phyloP scores from a whole-genome alignment of 2,888 invertebrate species.

The Ophion obscuratus region DNA sequence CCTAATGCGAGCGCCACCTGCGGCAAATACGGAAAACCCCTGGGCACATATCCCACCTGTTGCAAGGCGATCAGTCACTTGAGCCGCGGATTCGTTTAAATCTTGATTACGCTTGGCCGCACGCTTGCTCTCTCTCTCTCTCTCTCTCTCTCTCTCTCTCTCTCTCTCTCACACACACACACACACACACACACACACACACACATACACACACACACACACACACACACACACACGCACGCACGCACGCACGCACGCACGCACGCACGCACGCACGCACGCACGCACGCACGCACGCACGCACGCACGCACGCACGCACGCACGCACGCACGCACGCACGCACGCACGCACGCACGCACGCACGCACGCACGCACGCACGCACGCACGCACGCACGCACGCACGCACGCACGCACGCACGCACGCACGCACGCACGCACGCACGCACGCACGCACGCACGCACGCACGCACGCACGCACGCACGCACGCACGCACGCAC shows the following conservation, averaged over 20 bases:
- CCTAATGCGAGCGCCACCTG: slow-evolving; percentile 51
- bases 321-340: slow-evolving; percentile 9
- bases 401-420: neutral
- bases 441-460: neutral
- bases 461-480: slow-evolving; percentile 16
- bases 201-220: neutral
- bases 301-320: neutral
- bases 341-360: neutral
- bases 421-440: neutral
- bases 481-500: neutral
- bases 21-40: slow-evolving; percentile 68
- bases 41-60: slow-evolving; percentile 81
- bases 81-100: slow-evolving; percentile 80
- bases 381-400: slow-evolving; percentile 2
- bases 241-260: slow-evolving; percentile 11
- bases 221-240: neutral
- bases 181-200: slow-evolving; percentile 14
- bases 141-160: slow-evolving; percentile 32
- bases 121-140: slow-evolving; percentile 47
- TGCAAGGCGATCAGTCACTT: slow-evolving; percentile 81
- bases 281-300: neutral
- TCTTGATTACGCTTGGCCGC: slow-evolving; percentile 78
- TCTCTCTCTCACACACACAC: slow-evolving; percentile 20
- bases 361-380: neutral
- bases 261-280: neutral